Evolutionary conservation across 2,888 invertebrate species (phyloP).

Genomic region (Argynnis bischoffii): DNA sequence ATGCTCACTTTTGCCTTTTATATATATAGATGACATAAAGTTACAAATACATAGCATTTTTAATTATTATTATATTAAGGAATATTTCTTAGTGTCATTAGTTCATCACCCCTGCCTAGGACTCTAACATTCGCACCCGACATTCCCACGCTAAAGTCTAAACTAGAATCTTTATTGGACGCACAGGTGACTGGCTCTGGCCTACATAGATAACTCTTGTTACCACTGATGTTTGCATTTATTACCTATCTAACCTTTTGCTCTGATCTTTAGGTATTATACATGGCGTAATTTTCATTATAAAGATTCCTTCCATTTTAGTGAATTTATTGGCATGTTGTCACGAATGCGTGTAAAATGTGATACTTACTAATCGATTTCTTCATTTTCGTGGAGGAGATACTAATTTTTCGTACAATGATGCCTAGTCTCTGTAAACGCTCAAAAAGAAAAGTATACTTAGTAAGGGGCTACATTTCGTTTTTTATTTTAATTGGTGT

Average conservation of each 20-base stretch:
- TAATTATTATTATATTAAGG: not conserved
- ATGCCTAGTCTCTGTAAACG: no score
- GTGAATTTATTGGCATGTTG: not conserved
- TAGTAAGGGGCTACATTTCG: no score
- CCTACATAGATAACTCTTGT: slow-evolving; percentile 37
- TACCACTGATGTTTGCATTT: slow-evolving; percentile 29
- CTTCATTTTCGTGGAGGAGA: no score
- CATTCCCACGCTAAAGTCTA: slow-evolving; percentile 52
- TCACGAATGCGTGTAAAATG: not conserved
- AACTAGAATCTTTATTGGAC: slow-evolving; percentile 39
- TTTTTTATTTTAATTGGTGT: no score
- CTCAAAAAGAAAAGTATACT: no score
- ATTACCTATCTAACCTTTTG: slow-evolving; percentile 26
- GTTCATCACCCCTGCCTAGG: slow-evolving; percentile 1
- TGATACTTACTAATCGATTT: slow-evolving; percentile 1
- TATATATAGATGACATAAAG: no score
- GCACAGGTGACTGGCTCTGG: slow-evolving; percentile 32
- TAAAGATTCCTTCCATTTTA: slow-evolving; percentile 3
- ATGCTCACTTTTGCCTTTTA: no score
- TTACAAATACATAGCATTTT: not conserved
- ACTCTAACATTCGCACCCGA: slow-evolving; percentile 22
- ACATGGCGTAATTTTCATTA: not conserved
- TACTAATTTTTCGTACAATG: no score
- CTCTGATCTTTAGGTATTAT: slow-evolving; percentile 22
- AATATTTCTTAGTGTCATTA: no score